Conservation (phyloP, 2,888 invertebrate genomes). For the Chironomus tentans region DNA sequence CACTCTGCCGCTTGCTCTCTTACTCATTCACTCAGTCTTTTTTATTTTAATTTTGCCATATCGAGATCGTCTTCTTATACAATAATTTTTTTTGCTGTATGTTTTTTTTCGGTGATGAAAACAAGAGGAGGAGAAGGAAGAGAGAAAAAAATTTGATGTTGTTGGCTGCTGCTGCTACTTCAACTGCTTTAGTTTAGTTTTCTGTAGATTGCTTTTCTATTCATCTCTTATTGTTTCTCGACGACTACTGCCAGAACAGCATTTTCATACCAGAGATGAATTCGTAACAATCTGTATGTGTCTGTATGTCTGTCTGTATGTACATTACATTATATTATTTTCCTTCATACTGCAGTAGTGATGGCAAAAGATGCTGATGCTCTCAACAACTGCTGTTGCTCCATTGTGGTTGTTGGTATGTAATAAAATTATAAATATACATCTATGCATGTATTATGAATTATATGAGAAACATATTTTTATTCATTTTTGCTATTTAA, state of each 20-base stretch:
- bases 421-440: conserved; percentile 18
- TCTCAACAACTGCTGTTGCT: conserved; percentile 7
- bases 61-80: conserved; percentile 23
- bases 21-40: conserved; percentile 2
- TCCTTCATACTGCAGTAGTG: background rate
- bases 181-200: background rate
- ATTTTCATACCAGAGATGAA: conserved; percentile 24
- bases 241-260: background rate
- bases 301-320: background rate
- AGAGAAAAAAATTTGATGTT: background rate
- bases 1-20: background rate
- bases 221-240: conserved; percentile 21
- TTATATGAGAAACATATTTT: conserved; percentile 25
- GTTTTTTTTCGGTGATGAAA: background rate
- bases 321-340: background rate
- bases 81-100: background rate
- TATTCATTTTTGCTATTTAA: background rate
- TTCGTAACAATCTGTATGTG: conserved; percentile 10
- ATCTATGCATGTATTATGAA: background rate
- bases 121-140: background rate
- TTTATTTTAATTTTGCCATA: conserved; percentile 27
- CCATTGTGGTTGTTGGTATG: conserved; percentile 12
- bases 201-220: conserved; percentile 25
- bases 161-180: background rate
- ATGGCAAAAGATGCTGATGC: background rate